These are phyloP conservation scores for Micronycteris hirsuta DNA, from an alignment of 2,113 vertebrate genomes.

Conservation along the genomic window DNA sequence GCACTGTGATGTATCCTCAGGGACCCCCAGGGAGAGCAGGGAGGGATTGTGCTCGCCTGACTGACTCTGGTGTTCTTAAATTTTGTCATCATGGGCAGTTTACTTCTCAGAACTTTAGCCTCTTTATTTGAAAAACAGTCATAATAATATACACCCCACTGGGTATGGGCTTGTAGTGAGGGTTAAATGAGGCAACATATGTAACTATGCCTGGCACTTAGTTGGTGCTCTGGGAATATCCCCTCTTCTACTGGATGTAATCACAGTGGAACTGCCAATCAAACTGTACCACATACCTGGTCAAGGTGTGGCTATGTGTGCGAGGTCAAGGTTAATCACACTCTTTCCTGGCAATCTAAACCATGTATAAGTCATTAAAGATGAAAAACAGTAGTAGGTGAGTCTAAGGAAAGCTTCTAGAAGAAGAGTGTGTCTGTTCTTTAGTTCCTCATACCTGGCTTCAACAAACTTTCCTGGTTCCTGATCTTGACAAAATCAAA, in stretches of 20 bases:
- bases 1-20: neutral
- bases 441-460: neutral
- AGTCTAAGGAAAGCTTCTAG: neutral
- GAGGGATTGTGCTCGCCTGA: fast-evolving
- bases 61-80: neutral
- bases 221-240: neutral
- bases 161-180: neutral
- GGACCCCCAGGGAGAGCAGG: neutral
- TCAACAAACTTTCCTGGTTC: neutral
- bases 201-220: neutral
- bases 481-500: neutral
- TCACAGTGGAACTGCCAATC: neutral
- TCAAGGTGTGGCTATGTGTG: neutral
- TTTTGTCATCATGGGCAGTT: neutral
- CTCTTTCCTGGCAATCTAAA: neutral
- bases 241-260: neutral
- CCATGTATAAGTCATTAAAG: neutral
- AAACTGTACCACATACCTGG: neutral
- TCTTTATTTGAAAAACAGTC: neutral
- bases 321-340: neutral
- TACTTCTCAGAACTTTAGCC: neutral
- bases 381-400: neutral
- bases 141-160: neutral
- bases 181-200: neutral
- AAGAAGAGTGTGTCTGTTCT: neutral